These are phyloP conservation scores for Cremastobaeus sp. DNA, from an alignment of 2,888 invertebrate genomes.

Conservation along the genomic window DNA sequence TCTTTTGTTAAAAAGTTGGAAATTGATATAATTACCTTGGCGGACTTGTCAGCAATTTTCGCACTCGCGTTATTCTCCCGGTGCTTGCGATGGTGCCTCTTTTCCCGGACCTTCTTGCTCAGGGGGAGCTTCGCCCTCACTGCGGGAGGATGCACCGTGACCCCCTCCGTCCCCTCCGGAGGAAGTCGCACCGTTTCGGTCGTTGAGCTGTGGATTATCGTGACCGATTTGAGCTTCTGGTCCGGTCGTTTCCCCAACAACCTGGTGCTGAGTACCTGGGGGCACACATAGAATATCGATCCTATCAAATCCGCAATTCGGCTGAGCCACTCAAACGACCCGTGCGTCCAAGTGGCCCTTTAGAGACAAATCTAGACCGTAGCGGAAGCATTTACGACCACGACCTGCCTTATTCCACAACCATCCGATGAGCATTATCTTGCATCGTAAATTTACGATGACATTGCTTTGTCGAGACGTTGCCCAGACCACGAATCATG, in stretches of 20 bases:
- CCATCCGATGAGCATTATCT: conserved; percentile 18
- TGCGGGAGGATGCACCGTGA: conserved; percentile 90
- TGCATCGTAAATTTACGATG: conserved; percentile 35
- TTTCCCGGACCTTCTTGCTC: conserved; percentile 88
- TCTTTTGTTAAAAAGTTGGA: no score
- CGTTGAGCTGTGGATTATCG: conserved; percentile 93
- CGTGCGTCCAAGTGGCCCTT: conserved; percentile 48
- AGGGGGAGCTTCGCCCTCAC: conserved; percentile 92
- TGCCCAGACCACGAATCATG: conserved; percentile 7
- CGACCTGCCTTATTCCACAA: conserved; percentile 41
- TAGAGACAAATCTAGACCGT: conserved; percentile 51
- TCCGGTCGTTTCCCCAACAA: conserved; percentile 88
- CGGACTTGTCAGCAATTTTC: conserved; percentile 75
- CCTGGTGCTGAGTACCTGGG: conserved; percentile 88
- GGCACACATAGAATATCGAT: conserved; percentile 43
- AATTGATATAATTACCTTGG: conserved; percentile 75
- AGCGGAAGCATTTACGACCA: conserved; percentile 50
- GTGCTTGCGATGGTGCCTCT: conserved; percentile 81
- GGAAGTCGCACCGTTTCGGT: conserved; percentile 92
- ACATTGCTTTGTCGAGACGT: conserved; percentile 9
- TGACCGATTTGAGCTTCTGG: conserved; percentile 90
- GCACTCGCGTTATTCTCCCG: conserved; percentile 78
- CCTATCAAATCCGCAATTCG: conserved; percentile 49
- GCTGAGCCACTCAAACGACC: conserved; percentile 29
- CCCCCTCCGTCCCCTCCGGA: conserved; percentile 84